A percentile compares a stretch with the other conserved stretches of the same genome.
Evolutionary conservation across 2,113 vertebrate species (phyloP).

Genomic region (Pterocles orientalis): DNA sequence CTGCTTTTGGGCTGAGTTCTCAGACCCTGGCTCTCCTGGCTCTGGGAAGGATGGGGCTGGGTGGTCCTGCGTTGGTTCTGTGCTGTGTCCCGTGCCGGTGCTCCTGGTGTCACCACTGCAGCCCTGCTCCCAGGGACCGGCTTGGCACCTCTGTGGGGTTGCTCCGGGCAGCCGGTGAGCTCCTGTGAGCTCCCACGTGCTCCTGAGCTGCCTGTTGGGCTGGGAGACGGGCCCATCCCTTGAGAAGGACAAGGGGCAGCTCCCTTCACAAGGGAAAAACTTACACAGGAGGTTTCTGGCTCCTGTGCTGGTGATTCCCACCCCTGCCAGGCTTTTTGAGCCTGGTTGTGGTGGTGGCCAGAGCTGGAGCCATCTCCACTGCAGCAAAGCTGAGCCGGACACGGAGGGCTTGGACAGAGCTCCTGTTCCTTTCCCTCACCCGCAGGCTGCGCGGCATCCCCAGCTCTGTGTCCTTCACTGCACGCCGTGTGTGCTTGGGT

Average conservation of each 20-base stretch:
- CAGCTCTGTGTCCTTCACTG: rapidly evolving
- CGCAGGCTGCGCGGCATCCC: rapidly evolving
- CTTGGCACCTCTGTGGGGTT: not conserved
- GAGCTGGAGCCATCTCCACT: not conserved
- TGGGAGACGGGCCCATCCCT: not conserved
- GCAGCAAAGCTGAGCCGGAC: not conserved
- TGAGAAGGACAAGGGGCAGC: not conserved
- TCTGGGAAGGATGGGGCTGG: not conserved
- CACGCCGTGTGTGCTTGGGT: rapidly evolving
- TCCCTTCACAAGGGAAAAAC: not conserved
- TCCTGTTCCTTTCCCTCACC: rapidly evolving
- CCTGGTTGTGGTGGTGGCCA: not conserved
- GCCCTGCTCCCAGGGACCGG: rapidly evolving
- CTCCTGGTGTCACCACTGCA: not conserved
- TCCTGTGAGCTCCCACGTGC: no score
- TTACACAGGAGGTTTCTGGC: not conserved
- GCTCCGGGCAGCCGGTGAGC: not conserved
- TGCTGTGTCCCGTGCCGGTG: rapidly evolving
- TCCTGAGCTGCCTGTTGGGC: no score
- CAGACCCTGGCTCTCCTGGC: no score
- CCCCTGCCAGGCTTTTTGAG: not conserved
- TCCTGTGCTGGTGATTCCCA: not conserved
- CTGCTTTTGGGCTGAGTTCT: not conserved
- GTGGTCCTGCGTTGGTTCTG: rapidly evolving
- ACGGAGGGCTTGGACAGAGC: not conserved